Base-by-base conservation (phyloP, 30 jellyfish, hydroid and myxozoan genomes). In the Pelagia noctiluca region DNA sequence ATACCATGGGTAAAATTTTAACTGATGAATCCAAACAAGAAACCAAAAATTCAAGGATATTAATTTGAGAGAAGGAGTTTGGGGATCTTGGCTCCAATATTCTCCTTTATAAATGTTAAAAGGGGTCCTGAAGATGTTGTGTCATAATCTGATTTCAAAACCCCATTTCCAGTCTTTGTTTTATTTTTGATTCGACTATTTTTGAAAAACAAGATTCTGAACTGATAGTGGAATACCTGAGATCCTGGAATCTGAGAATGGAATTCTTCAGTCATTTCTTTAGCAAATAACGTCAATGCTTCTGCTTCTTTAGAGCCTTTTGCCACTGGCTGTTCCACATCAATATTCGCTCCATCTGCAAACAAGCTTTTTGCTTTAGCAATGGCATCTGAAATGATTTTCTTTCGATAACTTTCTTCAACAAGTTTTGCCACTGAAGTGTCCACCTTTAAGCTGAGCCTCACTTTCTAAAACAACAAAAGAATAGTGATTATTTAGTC, bases 301-400 rank as follows among this genome's bases (percentile, higher is more conserved):
- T 70, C 74, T 49, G 37, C 87, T 49, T 78, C 86, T 29, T 29
- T 34, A 21, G 96, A 88, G 1, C 89, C 88, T 60, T 69, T 34
- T 50, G 53, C 33, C 29, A 79, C 88, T 29, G 78, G 53, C 25
- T 79, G 92, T 42, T 88, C 96, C 60, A 88, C 72, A 63, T 88
- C 96, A 35, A 88, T 63, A 38, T 88, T 88, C 21, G 79, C 89
- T 4, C 96, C 96, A 88, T 88, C 96, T 29, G 96, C 92, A 79
- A 16, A 78, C 32, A 67, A 32, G 8, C 35, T 35, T 35, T 61
- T 61, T 19, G 90, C 92, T 2, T 52, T 36, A 4, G 18, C 38
- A 10, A 86, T 70, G 53, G 93, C 83, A 42, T 68, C 65, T 13
- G 29, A 7, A 5, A 79, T 79, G 71, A 70, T 69, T 60, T 70